Evolutionary conservation across 1,140 invertebrate genomes (phyloP).

Genomic region (Bombus superbus): DNA sequence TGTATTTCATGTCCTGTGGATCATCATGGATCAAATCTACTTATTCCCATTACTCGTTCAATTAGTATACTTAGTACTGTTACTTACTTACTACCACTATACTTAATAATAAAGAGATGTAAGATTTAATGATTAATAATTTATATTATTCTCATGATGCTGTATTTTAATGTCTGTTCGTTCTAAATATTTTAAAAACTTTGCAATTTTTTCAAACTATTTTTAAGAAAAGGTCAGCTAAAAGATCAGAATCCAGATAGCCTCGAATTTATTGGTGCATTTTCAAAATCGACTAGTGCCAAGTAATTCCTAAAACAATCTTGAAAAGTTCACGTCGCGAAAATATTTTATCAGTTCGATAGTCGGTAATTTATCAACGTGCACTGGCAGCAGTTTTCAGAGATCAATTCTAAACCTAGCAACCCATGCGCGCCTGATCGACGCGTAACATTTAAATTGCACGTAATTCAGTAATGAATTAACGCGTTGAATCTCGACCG

Average conservation of each 20-base stretch:
- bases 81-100: too few relatives aligned
- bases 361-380: conserved; percentile 18
- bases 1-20: too few relatives aligned
- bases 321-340: conserved; percentile 8
- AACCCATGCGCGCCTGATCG: conserved; percentile 43
- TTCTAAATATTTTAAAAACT: background rate
- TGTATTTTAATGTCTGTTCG: too few relatives aligned
- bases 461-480: conserved; percentile 63
- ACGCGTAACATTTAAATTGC: conserved; percentile 54
- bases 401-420: conserved; percentile 46
- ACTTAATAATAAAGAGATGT: too few relatives aligned
- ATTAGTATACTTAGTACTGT: too few relatives aligned
- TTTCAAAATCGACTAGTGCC: background rate
- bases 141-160: too few relatives aligned
- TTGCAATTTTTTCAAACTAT: background rate
- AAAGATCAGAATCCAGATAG: background rate
- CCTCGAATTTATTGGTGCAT: background rate
- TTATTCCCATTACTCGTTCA: too few relatives aligned
- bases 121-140: too few relatives aligned
- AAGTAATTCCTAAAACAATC: background rate
- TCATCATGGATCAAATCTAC: too few relatives aligned
- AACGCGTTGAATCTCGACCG: conserved; percentile 49
- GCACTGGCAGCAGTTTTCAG: background rate
- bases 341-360: conserved; percentile 32
- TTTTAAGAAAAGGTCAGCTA: background rate